Evolutionary conservation across 2,113 vertebrate genomes (phyloP).

Genomic region (Mirza zaza): DNA sequence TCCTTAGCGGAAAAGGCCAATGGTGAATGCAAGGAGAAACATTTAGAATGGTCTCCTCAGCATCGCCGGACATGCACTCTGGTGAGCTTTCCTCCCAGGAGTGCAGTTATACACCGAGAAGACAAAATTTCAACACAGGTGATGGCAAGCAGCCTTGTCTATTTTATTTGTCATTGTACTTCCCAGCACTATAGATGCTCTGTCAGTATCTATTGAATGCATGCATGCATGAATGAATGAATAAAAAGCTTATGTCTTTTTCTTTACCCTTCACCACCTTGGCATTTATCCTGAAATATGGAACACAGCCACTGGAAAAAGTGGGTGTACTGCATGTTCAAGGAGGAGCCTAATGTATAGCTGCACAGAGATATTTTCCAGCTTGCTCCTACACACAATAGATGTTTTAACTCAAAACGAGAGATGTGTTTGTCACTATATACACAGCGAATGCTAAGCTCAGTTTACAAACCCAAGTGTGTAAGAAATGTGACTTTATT

Average conservation of each 20-base stretch:
- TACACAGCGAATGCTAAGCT: neutral
- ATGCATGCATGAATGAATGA: neutral
- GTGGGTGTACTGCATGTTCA: neutral
- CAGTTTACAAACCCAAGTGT: neutral
- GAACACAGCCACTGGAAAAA: neutral
- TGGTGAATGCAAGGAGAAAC: neutral
- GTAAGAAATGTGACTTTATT: neutral
- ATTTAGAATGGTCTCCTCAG: neutral
- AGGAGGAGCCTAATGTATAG: neutral
- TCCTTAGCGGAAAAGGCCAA: neutral
- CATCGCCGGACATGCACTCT: fast-evolving
- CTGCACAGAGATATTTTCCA: neutral
- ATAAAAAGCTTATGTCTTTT: neutral
- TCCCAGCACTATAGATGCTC: neutral
- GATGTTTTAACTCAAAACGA: neutral
- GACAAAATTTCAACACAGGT: neutral
- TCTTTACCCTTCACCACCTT: neutral
- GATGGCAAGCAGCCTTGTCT: neutral
- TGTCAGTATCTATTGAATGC: neutral
- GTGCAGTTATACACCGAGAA: neutral
- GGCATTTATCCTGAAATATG: neutral
- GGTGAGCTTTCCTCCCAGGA: neutral
- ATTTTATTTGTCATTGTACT: neutral
- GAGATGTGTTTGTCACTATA: neutral
- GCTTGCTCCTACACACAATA: neutral